Conservation (phyloP, 2,888 invertebrate genomes). For the Rotaria socialis region DNA sequence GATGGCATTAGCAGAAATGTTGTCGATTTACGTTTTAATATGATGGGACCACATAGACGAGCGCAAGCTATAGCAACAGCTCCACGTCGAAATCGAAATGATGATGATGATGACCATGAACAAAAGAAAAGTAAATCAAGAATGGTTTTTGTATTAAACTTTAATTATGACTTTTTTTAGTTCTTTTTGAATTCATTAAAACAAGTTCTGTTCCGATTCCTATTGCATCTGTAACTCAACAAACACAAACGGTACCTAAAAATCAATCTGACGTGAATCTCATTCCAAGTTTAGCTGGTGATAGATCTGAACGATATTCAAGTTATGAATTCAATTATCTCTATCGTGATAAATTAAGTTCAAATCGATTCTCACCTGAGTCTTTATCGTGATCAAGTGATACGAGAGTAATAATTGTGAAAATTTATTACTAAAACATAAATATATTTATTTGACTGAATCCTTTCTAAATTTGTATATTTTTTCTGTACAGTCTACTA, state of each 20-base stretch:
- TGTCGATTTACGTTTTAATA: background rate
- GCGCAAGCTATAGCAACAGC: constrained; percentile 4
- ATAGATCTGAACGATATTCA: background rate
- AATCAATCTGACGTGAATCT: background rate
- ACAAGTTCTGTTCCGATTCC: background rate
- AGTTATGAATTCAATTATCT: background rate
- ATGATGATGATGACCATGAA: background rate
- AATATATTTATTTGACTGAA: no score
- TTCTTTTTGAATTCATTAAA: background rate
- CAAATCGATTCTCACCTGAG: background rate
- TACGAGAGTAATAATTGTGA: no score
- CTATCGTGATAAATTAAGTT: background rate
- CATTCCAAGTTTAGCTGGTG: background rate
- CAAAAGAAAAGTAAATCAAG: background rate
- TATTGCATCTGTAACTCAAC: background rate
- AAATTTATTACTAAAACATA: no score
- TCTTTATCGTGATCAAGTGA: background rate
- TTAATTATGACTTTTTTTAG: background rate
- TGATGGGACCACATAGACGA: background rate
- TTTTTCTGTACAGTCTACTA: no score
- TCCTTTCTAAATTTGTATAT: no score
- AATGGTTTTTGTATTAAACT: no score
- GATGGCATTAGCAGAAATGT: background rate
- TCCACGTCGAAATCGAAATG: background rate
- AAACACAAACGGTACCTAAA: background rate